Evolutionary conservation across 92 coral and sea anemone species (phyloP).

Genomic region (Zoanthus solanderi): DNA sequence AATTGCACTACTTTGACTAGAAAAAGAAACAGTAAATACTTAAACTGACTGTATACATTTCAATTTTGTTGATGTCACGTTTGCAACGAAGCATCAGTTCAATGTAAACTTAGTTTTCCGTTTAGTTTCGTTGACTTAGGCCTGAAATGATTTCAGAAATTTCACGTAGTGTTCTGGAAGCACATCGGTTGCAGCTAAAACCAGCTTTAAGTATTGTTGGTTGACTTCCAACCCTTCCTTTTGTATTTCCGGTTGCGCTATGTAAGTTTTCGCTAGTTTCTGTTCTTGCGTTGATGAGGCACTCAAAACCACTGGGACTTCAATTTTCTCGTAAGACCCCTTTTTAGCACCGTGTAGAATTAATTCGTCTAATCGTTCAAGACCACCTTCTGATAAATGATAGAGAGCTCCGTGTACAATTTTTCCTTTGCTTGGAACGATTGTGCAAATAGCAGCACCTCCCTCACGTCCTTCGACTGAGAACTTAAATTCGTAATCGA

Average conservation of each 20-base stretch:
- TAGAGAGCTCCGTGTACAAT: constrained; percentile 32
- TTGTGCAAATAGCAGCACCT: constrained; percentile 8
- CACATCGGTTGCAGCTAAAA: constrained; percentile 20
- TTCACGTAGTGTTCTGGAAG: constrained; percentile 25
- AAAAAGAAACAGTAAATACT: no score
- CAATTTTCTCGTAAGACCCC: constrained; percentile 14
- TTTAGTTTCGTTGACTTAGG: background rate
- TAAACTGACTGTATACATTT: no score
- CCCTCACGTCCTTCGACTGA: constrained; percentile 12
- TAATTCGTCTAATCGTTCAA: constrained; percentile 21
- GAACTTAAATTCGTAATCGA: constrained; percentile 15
- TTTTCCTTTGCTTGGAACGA: constrained; percentile 17
- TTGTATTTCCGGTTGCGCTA: constrained; percentile 21
- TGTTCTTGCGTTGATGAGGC: background rate
- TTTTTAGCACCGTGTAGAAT: constrained; percentile 22
- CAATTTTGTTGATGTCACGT: no score
- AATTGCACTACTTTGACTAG: no score
- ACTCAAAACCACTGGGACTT: constrained; percentile 17
- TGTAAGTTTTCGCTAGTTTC: constrained; percentile 1
- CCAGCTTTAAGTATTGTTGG: constrained; percentile 13
- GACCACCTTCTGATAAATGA: background rate
- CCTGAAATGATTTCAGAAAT: constrained; percentile 22
- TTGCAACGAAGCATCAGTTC: no score
- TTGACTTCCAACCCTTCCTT: constrained; percentile 28
- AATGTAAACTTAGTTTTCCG: background rate